Conservation (phyloP, 2,797 vertebrate species). For the Atherinosoma microstoma region DNA sequence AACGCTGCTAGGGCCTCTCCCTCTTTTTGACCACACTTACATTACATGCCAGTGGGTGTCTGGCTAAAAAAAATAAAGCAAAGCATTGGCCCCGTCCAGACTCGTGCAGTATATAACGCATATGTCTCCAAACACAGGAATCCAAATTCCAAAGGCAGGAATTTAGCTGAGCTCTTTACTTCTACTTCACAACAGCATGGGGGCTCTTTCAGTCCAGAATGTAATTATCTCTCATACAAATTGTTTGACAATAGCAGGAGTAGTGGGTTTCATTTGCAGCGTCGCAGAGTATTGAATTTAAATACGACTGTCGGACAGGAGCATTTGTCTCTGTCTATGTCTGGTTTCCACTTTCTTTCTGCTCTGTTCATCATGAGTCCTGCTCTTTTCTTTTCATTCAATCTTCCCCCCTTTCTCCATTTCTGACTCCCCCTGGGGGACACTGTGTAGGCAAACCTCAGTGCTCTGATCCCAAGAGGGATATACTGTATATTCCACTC, state of each 20-base stretch:
- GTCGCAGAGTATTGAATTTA: slow-evolving; percentile 35
- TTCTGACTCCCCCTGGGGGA: slow-evolving; percentile 39
- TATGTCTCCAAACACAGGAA: slow-evolving; percentile 62
- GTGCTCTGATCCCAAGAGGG: slow-evolving; percentile 49
- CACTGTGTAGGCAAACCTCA: slow-evolving; percentile 41
- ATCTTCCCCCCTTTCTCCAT: slow-evolving; percentile 34
- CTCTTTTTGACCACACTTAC: slow-evolving; percentile 59
- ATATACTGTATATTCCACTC: slow-evolving; percentile 63
- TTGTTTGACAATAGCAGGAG: slow-evolving; percentile 38
- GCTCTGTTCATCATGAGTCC: slow-evolving; percentile 52
- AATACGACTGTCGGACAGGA: slow-evolving; percentile 39
- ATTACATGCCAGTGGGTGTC: slow-evolving; percentile 60
- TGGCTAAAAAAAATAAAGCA: slow-evolving; percentile 70
- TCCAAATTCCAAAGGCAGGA: slow-evolving; percentile 59
- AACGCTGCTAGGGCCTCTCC: slow-evolving; percentile 42
- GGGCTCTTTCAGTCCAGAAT: slow-evolving; percentile 46
- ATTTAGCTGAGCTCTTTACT: slow-evolving; percentile 48
- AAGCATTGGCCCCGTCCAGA: slow-evolving; percentile 45
- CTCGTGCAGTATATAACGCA: slow-evolving; percentile 60
- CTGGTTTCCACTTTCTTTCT: slow-evolving; percentile 44
- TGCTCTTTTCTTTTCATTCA: slow-evolving; percentile 42
- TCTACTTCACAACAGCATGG: slow-evolving; percentile 44
- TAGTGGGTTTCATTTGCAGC: slow-evolving; percentile 27
- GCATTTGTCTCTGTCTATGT: slow-evolving; percentile 50
- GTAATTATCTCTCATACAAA: slow-evolving; percentile 62